These are phyloP conservation scores for Paracanthobrama guichenoti DNA, from an alignment of 2,113 vertebrate genomes.

Conservation along the genomic window DNA sequence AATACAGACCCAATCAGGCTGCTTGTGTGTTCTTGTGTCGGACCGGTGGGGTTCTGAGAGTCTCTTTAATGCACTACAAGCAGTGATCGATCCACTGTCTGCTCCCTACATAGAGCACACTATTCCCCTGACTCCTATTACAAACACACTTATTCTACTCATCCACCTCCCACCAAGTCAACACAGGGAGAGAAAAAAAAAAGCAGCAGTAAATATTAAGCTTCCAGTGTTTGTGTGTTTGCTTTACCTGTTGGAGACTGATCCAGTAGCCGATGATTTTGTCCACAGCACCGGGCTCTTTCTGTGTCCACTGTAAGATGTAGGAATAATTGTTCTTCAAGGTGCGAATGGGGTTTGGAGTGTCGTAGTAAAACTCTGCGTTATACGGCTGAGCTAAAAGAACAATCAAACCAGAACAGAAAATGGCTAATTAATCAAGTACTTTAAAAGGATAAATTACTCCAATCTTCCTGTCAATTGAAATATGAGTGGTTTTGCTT, in stretches of 20 bases:
- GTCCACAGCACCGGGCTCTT: constrained; percentile 89
- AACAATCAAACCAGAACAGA: background rate
- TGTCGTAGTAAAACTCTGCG: constrained; percentile 98
- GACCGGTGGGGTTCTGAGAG: constrained; percentile 33
- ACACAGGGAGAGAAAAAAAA: background rate
- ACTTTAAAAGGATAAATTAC: background rate
- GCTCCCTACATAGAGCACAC: constrained; percentile 49
- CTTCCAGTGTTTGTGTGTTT: constrained; percentile 10
- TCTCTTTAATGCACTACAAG: constrained; percentile 64
- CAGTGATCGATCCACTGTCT: constrained; percentile 64
- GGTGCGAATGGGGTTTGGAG: constrained; percentile 90
- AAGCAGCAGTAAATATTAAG: background rate
- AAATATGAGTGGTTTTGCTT: background rate
- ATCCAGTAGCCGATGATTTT: constrained; percentile 89
- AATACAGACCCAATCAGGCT: constrained; percentile 29
- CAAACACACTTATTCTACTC: constrained; percentile 64
- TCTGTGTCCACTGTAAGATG: constrained; percentile 96
- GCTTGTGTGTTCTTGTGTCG: background rate
- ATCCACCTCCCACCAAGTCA: constrained; percentile 36
- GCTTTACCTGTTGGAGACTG: constrained; percentile 84
- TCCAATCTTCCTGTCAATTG: background rate
- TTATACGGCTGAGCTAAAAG: constrained; percentile 86
- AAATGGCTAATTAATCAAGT: background rate
- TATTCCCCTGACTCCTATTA: constrained; percentile 58
- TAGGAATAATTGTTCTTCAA: constrained; percentile 95